Conservation (phyloP, 2,797 vertebrate genomes). For the Paratrypauchen microcephalus region DNA sequence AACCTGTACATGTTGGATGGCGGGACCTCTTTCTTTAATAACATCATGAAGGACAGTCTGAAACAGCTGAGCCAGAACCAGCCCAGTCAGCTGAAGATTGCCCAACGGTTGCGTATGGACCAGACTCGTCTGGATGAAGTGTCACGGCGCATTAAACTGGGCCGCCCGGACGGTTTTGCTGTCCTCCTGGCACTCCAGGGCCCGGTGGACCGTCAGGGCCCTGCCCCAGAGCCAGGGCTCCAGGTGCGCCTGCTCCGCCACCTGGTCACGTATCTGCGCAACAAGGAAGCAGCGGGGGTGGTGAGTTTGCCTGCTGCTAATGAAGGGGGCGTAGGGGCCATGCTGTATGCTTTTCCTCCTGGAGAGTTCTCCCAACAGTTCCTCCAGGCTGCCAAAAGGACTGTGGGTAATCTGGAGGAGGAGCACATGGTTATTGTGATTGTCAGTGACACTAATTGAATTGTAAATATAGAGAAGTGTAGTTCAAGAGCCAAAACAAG, state of each 20-base stretch:
- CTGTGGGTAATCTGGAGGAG: slow-evolving; percentile 91
- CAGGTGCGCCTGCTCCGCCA: slow-evolving; percentile 95
- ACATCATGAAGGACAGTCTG: slow-evolving; percentile 85
- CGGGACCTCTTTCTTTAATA: slow-evolving; percentile 83
- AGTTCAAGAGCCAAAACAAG: neutral
- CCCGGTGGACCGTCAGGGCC: slow-evolving; percentile 76
- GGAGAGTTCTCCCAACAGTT: slow-evolving; percentile 97
- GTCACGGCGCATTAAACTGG: slow-evolving; percentile 89
- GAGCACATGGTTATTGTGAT: slow-evolving; percentile 97
- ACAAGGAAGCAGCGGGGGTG: slow-evolving; percentile 97
- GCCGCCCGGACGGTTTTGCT: slow-evolving; percentile 88
- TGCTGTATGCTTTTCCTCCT: slow-evolving; percentile 97
- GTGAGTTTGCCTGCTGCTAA: slow-evolving; percentile 91
- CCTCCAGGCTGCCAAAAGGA: slow-evolving; percentile 90
- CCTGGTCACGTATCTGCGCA: slow-evolving; percentile 97
- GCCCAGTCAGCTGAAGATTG: slow-evolving; percentile 92
- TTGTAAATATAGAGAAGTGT: slow-evolving; percentile 14
- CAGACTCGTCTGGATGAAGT: slow-evolving; percentile 97
- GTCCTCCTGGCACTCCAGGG: slow-evolving; percentile 93
- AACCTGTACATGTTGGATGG: slow-evolving; percentile 95
- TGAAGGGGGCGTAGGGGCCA: slow-evolving; percentile 87
- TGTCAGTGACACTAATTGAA: slow-evolving; percentile 85
- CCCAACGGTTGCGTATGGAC: slow-evolving; percentile 94
- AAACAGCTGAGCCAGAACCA: slow-evolving; percentile 68
- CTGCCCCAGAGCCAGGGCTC: slow-evolving; percentile 84